Evolutionary conservation across 2,113 vertebrate genomes (phyloP), one percentile per base, ranked within the genome.

Genomic region (Eonycteris spelaea): DNA sequence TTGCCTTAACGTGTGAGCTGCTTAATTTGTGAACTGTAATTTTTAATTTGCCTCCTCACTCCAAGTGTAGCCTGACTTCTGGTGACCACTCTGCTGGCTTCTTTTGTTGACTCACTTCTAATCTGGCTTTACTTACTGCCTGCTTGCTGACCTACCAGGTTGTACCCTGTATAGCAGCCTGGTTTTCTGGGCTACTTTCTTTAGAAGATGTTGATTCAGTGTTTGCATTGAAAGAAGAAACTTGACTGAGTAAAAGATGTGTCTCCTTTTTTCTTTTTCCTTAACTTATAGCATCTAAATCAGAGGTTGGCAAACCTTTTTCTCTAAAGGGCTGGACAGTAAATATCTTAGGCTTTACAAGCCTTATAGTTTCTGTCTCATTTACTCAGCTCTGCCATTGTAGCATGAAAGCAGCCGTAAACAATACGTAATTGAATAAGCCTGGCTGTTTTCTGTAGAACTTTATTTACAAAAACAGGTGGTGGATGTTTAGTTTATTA

Each of bases 221-320:
- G 24, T 86, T 84, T 86, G 79, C 89, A 68, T 28, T 86, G 67
- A 95, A 97, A 53, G 48, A 90, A 84, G 55, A 94, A 73, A 59
- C n/a, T 45, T 83, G 57, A 90, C 82, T 63, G 71, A 86, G 45
- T 65, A 33, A 90, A 94, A 86, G 14, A 26, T 75, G 71, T 94
- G 92, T 91, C 40, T 95, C 45, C 70, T 19, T 78, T 91, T 85
- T 85, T 67, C 24, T 78, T 74, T 84, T 80, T 92, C 30, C 10
- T 90, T 95, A 92, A 87, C 19, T 89, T 86, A 73, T 3, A 68
- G n/a, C 45, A 26, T 84, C 40, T 43, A 90, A 73, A 87, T 87
- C 35, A 90, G 16, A 14, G 30, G 1, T 91, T 22, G 16, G 24
- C 22, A 96, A 24, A 40, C 21, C 5, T 61, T 94, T 95, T 86